These are phyloP conservation scores for Acrossocheilus wenchowensis DNA, from an alignment of 2,797 vertebrate species.

Conservation along the genomic window DNA sequence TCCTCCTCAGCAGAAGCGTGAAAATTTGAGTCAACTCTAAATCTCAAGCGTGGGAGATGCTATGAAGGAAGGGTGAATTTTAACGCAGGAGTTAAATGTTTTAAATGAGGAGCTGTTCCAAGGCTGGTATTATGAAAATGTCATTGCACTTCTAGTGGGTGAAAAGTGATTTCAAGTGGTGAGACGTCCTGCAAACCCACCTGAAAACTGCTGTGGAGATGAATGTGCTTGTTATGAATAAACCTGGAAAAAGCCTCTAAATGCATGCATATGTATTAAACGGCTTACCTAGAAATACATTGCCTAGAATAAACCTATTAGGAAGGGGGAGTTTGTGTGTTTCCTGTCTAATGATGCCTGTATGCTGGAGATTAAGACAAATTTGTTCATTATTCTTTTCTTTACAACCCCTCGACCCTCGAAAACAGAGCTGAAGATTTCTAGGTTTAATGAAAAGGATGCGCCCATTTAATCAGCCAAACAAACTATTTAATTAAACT, in stretches of 20 bases:
- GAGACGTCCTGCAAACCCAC: constrained; percentile 14
- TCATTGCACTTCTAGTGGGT: constrained; percentile 17
- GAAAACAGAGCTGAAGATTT: constrained; percentile 22
- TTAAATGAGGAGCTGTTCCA: constrained; percentile 4
- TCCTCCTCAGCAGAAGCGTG: constrained; percentile 22
- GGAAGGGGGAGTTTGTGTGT: neutral
- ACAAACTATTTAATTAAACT: constrained; percentile 60
- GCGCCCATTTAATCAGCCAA: constrained; percentile 50
- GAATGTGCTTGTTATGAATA: neutral
- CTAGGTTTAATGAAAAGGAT: constrained; percentile 49
- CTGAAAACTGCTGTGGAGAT: neutral
- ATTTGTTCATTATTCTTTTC: constrained; percentile 18
- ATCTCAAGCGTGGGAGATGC: neutral
- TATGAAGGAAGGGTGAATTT: constrained; percentile 4
- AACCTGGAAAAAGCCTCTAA: constrained; percentile 7
- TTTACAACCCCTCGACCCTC: constrained; percentile 2
- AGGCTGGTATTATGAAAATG: constrained; percentile 38
- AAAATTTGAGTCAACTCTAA: constrained; percentile 12
- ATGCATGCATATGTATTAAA: neutral
- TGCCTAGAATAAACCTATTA: neutral
- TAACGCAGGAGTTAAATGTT: constrained; percentile 17
- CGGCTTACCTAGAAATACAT: neutral
- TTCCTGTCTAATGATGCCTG: constrained; percentile 15
- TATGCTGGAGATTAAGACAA: constrained; percentile 27
- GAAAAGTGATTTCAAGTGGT: constrained; percentile 26